phyloP scores from a whole-genome alignment of 2,797 vertebrate species.

The Urophycis tenuis region DNA sequence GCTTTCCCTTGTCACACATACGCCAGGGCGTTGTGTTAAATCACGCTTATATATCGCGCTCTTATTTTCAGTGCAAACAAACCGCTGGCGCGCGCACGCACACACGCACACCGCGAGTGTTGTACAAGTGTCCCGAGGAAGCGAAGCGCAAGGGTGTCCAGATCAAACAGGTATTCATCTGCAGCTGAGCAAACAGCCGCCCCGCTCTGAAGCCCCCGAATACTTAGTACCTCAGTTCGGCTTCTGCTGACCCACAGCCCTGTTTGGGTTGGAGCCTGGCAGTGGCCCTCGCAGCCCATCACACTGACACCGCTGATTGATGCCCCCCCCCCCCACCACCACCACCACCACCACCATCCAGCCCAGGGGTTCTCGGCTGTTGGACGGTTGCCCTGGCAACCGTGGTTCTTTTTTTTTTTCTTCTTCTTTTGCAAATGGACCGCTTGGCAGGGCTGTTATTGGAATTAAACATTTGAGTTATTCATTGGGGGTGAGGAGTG shows the following conservation, averaged over 20 bases:
- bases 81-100: neutral
- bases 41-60: neutral
- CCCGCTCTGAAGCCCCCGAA: too few relatives aligned
- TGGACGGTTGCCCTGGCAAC: constrained; percentile 48
- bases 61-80: neutral
- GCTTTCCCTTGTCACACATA: neutral
- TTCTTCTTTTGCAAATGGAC: constrained; percentile 15
- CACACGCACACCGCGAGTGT: constrained; percentile 5
- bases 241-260: constrained; percentile 28
- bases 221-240: constrained; percentile 50
- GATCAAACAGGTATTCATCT: constrained; percentile 58
- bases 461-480: constrained; percentile 2
- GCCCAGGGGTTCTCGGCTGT: constrained; percentile 34
- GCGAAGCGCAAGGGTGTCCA: constrained; percentile 42
- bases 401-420: constrained; percentile 26
- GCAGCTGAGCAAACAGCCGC: constrained; percentile 71
- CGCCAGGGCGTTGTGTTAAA: neutral
- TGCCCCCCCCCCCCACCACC: too few relatives aligned
- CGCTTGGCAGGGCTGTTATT: neutral
- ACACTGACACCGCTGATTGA: constrained; percentile 58
- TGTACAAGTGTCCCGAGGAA: constrained; percentile 7
- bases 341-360: too few relatives aligned
- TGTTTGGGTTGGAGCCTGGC: constrained; percentile 60
- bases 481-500: neutral
- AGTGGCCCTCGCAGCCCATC: constrained; percentile 48